Conservation (phyloP, 2,113 vertebrate species). For the Pangasianodon gigas region DNA sequence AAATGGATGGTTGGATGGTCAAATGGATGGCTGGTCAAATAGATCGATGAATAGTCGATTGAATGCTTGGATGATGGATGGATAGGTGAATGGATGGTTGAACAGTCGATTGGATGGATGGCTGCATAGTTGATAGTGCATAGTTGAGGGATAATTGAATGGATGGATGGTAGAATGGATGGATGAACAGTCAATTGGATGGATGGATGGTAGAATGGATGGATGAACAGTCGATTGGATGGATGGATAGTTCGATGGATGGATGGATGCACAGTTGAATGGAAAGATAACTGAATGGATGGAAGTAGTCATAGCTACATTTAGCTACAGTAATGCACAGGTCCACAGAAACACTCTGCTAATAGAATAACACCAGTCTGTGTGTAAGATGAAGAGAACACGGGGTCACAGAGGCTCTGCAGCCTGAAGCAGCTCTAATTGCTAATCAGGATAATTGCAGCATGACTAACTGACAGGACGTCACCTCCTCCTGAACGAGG, state of each 20-base stretch:
- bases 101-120: background rate
- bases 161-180: too few relatives aligned
- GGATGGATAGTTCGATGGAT: background rate
- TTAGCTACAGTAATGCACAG: too few relatives aligned
- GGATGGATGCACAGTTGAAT: background rate
- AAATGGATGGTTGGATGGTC: too few relatives aligned
- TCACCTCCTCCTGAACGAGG: conserved; percentile 1
- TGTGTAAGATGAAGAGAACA: conserved; percentile 20
- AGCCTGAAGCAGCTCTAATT: conserved; percentile 60
- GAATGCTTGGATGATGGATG: too few relatives aligned
- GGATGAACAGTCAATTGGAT: too few relatives aligned
- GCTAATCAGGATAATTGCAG: conserved; percentile 75
- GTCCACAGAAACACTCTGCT: background rate
- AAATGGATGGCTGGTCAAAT: too few relatives aligned
- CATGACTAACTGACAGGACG: conserved; percentile 20
- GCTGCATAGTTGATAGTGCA: background rate
- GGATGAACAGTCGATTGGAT: background rate
- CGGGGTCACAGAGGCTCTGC: conserved; percentile 57
- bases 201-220: too few relatives aligned
- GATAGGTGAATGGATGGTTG: too few relatives aligned
- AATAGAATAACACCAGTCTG: conserved; percentile 22
- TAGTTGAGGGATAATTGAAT: background rate
- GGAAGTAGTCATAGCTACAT: background rate
- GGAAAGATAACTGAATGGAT: background rate
- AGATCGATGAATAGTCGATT: too few relatives aligned